Evolutionary conservation across 2,113 vertebrate species (phyloP).

Genomic region (Cyprinodon brontotheroides): DNA sequence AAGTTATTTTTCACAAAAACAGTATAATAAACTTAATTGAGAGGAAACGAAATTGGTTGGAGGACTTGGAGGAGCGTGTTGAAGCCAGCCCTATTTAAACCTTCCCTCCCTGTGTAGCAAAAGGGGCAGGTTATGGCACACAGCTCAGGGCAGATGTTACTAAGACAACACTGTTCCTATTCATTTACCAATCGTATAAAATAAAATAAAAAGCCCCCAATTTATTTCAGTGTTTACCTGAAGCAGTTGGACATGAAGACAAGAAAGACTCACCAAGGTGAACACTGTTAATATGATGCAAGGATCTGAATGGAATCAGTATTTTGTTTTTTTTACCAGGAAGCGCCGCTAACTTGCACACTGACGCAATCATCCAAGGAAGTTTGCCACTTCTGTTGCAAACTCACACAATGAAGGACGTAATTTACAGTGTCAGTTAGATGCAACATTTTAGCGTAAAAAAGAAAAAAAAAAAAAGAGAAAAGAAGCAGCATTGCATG

Average conservation of each 20-base stretch:
- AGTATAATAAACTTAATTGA: conserved; percentile 27
- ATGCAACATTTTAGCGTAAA: conserved; percentile 38
- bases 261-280: conserved; percentile 53
- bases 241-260: conserved; percentile 74
- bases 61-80: conserved; percentile 40
- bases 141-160: conserved; percentile 52
- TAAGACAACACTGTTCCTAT: conserved; percentile 47
- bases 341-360: conserved; percentile 40
- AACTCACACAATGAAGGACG: conserved; percentile 39
- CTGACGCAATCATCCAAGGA: conserved; percentile 29
- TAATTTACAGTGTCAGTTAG: conserved; percentile 22
- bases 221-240: conserved; percentile 76
- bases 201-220: conserved; percentile 39
- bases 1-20: conserved; percentile 16
- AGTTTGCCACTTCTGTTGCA: conserved; percentile 10
- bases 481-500: conserved; percentile 69
- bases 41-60: conserved; percentile 24
- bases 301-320: conserved; percentile 36
- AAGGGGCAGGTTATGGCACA: conserved; percentile 61
- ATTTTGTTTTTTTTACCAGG: not conserved
- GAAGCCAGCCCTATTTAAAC: conserved; percentile 42
- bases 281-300: conserved; percentile 52
- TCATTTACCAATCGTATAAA: conserved; percentile 38
- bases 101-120: conserved; percentile 31
- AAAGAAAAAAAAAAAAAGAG: conserved; percentile 6